These are phyloP conservation scores for Takifugu flavidus DNA, from an alignment of 2,113 vertebrate genomes.

Conservation along the genomic window DNA sequence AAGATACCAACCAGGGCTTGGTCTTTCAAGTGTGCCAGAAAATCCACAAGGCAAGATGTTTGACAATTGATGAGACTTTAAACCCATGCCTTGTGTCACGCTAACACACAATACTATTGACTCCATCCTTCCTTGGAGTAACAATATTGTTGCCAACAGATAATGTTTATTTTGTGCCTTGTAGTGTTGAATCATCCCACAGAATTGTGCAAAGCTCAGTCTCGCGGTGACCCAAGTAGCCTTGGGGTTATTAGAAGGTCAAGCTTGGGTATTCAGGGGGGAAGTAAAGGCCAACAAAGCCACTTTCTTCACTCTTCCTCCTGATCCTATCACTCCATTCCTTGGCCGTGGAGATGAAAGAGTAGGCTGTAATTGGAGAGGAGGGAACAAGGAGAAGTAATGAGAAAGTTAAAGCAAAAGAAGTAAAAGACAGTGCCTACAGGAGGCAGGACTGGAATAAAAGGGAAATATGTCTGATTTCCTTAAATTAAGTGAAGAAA, in stretches of 20 bases:
- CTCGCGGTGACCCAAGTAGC: conserved; percentile 49
- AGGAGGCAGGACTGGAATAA: conserved; percentile 44
- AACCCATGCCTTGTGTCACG: conserved; percentile 36
- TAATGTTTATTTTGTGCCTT: neutral
- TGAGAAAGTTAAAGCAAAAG: conserved; percentile 62
- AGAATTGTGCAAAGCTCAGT: conserved; percentile 23
- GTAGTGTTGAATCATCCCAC: neutral
- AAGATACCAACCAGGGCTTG: conserved; percentile 58
- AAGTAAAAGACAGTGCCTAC: conserved; percentile 52
- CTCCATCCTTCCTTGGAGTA: conserved; percentile 23
- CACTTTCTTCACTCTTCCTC: conserved; percentile 75
- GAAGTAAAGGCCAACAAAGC: conserved; percentile 67
- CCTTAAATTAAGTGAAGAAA: conserved; percentile 73
- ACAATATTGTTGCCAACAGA: conserved; percentile 20
- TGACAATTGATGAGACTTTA: conserved; percentile 35
- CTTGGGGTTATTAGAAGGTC: conserved; percentile 66
- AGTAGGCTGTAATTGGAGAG: conserved; percentile 72
- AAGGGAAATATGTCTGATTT: conserved; percentile 72
- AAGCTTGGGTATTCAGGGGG: conserved; percentile 44
- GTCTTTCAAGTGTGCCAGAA: conserved; percentile 50
- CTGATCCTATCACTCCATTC: conserved; percentile 78
- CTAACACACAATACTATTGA: conserved; percentile 22
- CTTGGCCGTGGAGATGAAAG: conserved; percentile 77
- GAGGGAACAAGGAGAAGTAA: conserved; percentile 69
- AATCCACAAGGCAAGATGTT: conserved; percentile 32